Percentiles rank a stretch among this genome's conserved stretches.
Conservation (phyloP, 2,888 invertebrate species). For the Archaeoteleia sp. region DNA sequence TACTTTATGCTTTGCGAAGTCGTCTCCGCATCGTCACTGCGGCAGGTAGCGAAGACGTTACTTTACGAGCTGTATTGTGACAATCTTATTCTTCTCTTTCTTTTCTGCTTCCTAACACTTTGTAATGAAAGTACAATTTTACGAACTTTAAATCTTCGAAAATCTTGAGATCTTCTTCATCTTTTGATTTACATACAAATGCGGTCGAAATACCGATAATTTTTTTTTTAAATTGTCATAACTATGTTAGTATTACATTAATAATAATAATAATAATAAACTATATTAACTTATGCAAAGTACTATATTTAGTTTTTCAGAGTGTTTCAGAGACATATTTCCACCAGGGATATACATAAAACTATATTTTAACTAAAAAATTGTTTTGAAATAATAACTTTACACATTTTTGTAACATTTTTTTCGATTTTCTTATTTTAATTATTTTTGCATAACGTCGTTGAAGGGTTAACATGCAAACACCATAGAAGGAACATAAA, state of each 20-base stretch:
- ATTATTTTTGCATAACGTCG: slow-evolving; percentile 30
- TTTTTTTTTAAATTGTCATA: no score
- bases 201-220: no score
- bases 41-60: slow-evolving; percentile 63
- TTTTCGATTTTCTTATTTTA: slow-evolving; percentile 13
- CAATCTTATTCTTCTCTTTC: slow-evolving; percentile 41
- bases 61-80: slow-evolving; percentile 56
- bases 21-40: slow-evolving; percentile 59
- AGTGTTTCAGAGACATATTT: no score
- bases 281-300: no score
- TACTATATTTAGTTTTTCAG: no score
- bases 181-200: no score
- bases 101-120: slow-evolving; percentile 23
- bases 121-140: slow-evolving; percentile 16
- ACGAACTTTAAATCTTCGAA: slow-evolving; percentile 10
- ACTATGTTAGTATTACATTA: no score
- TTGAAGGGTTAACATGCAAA: slow-evolving; percentile 55
- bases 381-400: not conserved
- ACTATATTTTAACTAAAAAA: no score
- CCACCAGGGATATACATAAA: no score
- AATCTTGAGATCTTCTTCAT: no score
- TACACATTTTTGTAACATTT: not conserved
- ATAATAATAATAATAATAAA: no score
- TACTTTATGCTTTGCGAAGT: slow-evolving; percentile 70
- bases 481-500: slow-evolving; percentile 60